Conservation (phyloP, 2,888 invertebrate genomes). For the Cosmorhoe ocellata region DNA sequence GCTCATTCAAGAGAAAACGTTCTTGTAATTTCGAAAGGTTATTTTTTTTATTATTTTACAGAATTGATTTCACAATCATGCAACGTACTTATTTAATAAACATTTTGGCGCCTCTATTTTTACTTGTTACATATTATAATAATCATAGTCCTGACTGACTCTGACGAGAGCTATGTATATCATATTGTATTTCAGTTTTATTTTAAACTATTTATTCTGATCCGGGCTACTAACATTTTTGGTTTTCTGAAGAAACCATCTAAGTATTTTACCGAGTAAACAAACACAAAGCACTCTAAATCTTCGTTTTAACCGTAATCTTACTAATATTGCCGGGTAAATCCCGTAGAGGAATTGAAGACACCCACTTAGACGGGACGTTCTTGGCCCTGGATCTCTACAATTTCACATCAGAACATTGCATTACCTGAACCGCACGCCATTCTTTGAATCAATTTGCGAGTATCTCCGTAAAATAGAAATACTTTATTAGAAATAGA, state of each 20-base stretch:
- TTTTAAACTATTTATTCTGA: constrained; percentile 1
- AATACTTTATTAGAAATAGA: too few species aligned
- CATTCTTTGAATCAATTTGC: not conserved
- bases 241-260: not conserved
- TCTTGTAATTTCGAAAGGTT: too few species aligned
- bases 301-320: constrained; percentile 15
- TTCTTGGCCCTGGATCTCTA: constrained; percentile 2
- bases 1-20: too few species aligned
- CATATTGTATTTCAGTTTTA: not conserved
- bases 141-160: too few species aligned
- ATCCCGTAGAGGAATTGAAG: constrained; percentile 17
- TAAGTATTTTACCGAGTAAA: not conserved
- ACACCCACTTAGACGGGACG: constrained; percentile 15
- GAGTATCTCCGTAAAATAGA: too few species aligned
- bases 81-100: too few species aligned
- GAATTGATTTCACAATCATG: too few species aligned
- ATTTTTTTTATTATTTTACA: too few species aligned
- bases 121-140: too few species aligned
- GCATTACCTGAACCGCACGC: constrained; percentile 11
- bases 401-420: constrained; percentile 3
- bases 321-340: constrained; percentile 13
- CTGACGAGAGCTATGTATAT: too few species aligned
- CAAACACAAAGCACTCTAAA: constrained; percentile 15
- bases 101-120: too few species aligned
- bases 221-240: not conserved